A percentile compares a stretch with the other conserved stretches of the same genome.
phyloP scores from a whole-genome alignment of 2,113 vertebrate genomes.

The Jaculus jaculus region DNA sequence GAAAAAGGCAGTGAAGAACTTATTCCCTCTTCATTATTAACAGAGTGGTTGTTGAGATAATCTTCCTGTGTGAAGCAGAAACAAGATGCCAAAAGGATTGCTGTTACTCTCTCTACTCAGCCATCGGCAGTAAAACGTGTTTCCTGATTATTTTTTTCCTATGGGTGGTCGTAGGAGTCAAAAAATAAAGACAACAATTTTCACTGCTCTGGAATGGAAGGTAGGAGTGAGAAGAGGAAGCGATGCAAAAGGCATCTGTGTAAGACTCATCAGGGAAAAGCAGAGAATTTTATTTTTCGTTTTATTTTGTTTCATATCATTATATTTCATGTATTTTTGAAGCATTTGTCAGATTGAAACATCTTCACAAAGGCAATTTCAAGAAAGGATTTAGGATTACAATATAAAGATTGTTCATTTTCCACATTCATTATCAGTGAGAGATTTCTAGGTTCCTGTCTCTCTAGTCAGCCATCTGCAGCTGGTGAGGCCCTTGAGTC shows the following conservation, averaged over 20 bases:
- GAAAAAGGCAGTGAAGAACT: background rate
- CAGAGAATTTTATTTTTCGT: background rate
- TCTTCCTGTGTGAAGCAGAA: slow-evolving; percentile 22
- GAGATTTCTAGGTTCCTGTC: background rate
- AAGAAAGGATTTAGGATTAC: slow-evolving; percentile 3
- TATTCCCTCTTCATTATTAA: slow-evolving; percentile 37
- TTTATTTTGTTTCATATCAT: slow-evolving; percentile 21
- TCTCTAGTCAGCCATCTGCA: background rate
- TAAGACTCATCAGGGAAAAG: slow-evolving; percentile 2
- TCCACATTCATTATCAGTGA: background rate
- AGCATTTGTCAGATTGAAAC: background rate
- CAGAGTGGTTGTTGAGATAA: slow-evolving; percentile 48
- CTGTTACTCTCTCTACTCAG: background rate
- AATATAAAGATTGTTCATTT: background rate
- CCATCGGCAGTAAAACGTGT: background rate
- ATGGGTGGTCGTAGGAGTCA: slow-evolving; percentile 26
- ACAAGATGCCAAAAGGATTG: background rate
- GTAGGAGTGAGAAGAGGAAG: slow-evolving; percentile 36
- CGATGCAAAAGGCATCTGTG: background rate
- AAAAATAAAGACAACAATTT: background rate
- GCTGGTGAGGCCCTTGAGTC: background rate
- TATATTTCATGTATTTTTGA: background rate
- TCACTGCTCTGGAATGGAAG: background rate
- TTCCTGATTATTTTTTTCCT: slow-evolving; percentile 36
- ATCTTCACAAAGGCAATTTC: slow-evolving; percentile 18